Percentiles rank a stretch among this genome's conserved stretches.
Evolutionary conservation across 2,888 invertebrate genomes (phyloP).

Genomic region (Thymelicus acteon): DNA sequence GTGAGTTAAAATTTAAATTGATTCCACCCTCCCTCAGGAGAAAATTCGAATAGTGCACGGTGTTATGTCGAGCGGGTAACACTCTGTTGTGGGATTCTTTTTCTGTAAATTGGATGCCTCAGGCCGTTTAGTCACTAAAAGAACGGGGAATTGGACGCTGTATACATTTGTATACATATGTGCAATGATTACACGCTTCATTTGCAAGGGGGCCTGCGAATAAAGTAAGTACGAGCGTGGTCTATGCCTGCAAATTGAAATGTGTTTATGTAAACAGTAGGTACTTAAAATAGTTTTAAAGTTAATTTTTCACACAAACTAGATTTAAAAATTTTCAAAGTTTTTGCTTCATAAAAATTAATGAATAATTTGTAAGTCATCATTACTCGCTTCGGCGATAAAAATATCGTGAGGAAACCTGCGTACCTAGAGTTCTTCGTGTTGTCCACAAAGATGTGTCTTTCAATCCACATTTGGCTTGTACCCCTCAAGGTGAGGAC

Average conservation of each 20-base stretch:
- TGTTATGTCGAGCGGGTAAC: slow-evolving; percentile 80
- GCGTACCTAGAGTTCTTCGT: too few relatives aligned
- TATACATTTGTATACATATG: slow-evolving; percentile 54
- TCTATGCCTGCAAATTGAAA: not conserved
- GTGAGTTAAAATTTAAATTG: slow-evolving; percentile 85
- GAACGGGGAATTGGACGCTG: slow-evolving; percentile 55
- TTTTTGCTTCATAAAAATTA: too few relatives aligned
- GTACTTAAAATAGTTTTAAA: too few relatives aligned
- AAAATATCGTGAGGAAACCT: too few relatives aligned
- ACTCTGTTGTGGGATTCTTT: slow-evolving; percentile 80
- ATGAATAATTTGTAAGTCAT: too few relatives aligned
- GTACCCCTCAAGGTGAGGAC: not conserved
- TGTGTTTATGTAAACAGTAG: not conserved
- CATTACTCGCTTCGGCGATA: too few relatives aligned
- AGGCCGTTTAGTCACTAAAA: slow-evolving; percentile 74
- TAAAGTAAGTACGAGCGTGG: slow-evolving; percentile 10
- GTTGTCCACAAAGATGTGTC: too few relatives aligned
- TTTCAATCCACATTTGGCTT: too few relatives aligned
- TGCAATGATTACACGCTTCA: slow-evolving; percentile 68
- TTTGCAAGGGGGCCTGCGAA: slow-evolving; percentile 56
- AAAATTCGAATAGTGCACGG: slow-evolving; percentile 82
- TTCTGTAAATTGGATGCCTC: slow-evolving; percentile 82
- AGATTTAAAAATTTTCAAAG: too few relatives aligned
- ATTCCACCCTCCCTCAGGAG: slow-evolving; percentile 78
- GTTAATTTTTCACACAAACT: too few relatives aligned